These are phyloP conservation scores for Andrena hattorfiana DNA, from an alignment of 2,888 invertebrate species.

Conservation along the genomic window DNA sequence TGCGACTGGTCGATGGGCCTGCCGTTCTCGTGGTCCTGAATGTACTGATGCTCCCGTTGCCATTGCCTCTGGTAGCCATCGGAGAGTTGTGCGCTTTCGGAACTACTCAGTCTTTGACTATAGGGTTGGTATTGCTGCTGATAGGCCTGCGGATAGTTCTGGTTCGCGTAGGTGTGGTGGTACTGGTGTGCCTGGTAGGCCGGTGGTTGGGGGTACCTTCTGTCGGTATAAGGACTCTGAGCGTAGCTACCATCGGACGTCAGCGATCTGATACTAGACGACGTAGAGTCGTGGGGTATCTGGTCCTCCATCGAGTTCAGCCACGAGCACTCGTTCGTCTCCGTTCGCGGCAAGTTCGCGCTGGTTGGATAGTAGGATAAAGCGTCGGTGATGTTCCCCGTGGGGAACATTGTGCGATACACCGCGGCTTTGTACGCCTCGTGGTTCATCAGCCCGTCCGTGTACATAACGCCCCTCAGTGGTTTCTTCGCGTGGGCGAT, in stretches of 20 bases:
- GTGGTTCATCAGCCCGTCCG: constrained; percentile 87
- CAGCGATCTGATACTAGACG: constrained; percentile 85
- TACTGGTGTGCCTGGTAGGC: constrained; percentile 81
- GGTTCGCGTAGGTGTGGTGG: constrained; percentile 80
- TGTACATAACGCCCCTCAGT: constrained; percentile 78
- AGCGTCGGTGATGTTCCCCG: constrained; percentile 91
- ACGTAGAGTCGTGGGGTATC: constrained; percentile 86
- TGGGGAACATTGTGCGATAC: constrained; percentile 90
- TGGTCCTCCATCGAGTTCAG: constrained; percentile 86
- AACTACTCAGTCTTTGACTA: constrained; percentile 74
- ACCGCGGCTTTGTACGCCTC: constrained; percentile 89
- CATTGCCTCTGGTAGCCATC: constrained; percentile 81
- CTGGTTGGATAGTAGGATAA: constrained; percentile 93
- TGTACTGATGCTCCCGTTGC: constrained; percentile 81
- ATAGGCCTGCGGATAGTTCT: constrained; percentile 80
- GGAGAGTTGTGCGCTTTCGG: constrained; percentile 77
- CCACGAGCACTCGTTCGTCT: constrained; percentile 88
- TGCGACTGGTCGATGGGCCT: constrained; percentile 75
- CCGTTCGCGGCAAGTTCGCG: constrained; percentile 86
- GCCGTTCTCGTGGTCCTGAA: constrained; percentile 75
- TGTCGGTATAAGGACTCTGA: constrained; percentile 80
- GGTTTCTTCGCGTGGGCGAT: constrained; percentile 79
- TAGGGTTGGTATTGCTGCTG: constrained; percentile 81
- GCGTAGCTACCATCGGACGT: constrained; percentile 81
- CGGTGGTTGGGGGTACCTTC: constrained; percentile 81